These are phyloP conservation scores for Phrynocephalus vlangalii DNA, from an alignment of 2,797 vertebrate genomes.

Conservation along the genomic window DNA sequence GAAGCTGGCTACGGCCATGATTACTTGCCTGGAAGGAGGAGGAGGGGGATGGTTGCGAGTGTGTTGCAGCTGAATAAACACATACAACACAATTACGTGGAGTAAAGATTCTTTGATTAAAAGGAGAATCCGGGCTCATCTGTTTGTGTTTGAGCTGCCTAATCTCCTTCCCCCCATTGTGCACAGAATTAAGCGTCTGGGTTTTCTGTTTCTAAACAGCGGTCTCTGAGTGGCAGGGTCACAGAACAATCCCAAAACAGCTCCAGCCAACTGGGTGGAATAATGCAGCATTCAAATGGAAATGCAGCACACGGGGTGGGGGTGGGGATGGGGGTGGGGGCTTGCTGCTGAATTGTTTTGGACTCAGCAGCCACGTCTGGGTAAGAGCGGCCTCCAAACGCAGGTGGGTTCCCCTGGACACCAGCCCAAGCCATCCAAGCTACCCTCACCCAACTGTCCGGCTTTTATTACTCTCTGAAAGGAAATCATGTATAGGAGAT, in stretches of 20 bases:
- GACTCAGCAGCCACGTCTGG: conserved; percentile 16
- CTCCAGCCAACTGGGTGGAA: conserved; percentile 45
- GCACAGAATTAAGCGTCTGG: conserved; percentile 49
- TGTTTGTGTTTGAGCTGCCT: conserved; percentile 56
- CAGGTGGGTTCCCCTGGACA: conserved; percentile 36
- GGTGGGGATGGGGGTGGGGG: not conserved
- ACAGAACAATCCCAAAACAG: conserved; percentile 46
- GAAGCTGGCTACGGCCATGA: conserved; percentile 30
- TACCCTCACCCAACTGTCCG: not conserved
- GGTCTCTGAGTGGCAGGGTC: conserved; percentile 48
- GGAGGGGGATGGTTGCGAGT: not conserved
- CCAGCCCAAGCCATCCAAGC: conserved; percentile 27
- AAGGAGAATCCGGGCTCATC: conserved; percentile 52
- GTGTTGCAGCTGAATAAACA: conserved; percentile 53
- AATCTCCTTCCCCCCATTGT: conserved; percentile 51
- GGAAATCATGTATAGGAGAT: not conserved
- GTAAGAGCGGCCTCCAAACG: conserved; percentile 19
- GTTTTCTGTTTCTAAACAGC: conserved; percentile 54
- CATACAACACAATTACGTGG: conserved; percentile 48
- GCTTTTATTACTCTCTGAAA: conserved; percentile 12
- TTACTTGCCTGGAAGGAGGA: not conserved
- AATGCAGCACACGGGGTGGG: not conserved
- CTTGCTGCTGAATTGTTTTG: conserved; percentile 23
- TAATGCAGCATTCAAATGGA: conserved; percentile 52
- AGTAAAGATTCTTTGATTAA: conserved; percentile 56